Conservation (phyloP, 1,140 invertebrate genomes). For the Macrotrachela quadricornifera region DNA sequence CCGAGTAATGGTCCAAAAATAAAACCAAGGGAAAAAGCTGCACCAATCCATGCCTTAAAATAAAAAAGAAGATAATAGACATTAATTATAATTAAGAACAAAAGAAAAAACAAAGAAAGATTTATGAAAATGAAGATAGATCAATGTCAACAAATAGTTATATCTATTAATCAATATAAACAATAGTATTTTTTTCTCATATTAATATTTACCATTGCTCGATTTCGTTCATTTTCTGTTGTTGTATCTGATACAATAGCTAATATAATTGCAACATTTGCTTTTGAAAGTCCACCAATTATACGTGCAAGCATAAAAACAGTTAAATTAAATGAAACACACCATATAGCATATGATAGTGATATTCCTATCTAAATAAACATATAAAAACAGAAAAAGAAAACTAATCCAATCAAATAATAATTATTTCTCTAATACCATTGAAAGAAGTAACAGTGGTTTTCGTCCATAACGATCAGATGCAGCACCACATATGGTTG, state of each 20-base stretch:
- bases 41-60: conserved; percentile 70
- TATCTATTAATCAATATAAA: no score
- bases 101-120: background rate
- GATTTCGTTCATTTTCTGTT: conserved; percentile 52
- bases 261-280: conserved; percentile 80
- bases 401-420: no score
- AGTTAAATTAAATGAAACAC: conserved; percentile 59
- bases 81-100: no score
- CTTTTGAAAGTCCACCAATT: conserved; percentile 80
- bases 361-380: conserved; percentile 50
- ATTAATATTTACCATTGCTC: conserved; percentile 58
- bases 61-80: conserved; percentile 11
- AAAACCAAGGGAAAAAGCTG: conserved; percentile 91
- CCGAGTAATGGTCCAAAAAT: conserved; percentile 82
- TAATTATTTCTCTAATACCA: conserved; percentile 37
- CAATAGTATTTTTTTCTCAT: no score
- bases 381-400: background rate
- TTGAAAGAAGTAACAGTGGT: conserved; percentile 55
- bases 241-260: conserved; percentile 84
- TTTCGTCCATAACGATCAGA: conserved; percentile 87
- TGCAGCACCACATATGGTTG: conserved; percentile 72
- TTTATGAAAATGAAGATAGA: background rate
- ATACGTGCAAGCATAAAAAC: conserved; percentile 77
- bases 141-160: no score
- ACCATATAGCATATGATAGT: conserved; percentile 67